A percentile compares a stretch with the other conserved stretches of the same genome.
phyloP scores from a whole-genome alignment of 2,797 vertebrate genomes.

The Rhabdomys pumilio region DNA sequence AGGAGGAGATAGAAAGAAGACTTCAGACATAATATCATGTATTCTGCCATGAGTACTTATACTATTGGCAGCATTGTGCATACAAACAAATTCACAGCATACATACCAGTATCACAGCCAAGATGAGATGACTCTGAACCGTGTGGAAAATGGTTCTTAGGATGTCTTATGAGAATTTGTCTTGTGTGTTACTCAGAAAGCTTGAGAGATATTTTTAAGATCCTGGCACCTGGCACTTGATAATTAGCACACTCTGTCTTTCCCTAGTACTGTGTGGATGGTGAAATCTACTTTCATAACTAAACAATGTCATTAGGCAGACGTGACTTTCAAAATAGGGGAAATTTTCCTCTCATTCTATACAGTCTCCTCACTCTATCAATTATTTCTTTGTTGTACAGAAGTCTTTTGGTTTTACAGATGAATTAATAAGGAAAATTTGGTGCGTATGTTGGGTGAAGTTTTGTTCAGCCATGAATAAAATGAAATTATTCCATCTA shows the following conservation, averaged over 20 bases:
- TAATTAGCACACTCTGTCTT: accelerated
- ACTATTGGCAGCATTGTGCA: not conserved
- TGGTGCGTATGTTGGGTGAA: not conserved
- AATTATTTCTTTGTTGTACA: not conserved
- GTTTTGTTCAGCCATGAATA: not conserved
- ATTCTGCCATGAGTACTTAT: not conserved
- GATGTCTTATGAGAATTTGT: not conserved
- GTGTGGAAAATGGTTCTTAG: not conserved
- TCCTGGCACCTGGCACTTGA: not conserved
- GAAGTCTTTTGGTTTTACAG: not conserved
- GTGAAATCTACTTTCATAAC: not conserved
- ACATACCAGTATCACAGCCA: not conserved
- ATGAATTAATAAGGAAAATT: not conserved
- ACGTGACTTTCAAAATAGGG: not conserved
- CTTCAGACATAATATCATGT: not conserved
- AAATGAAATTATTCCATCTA: not conserved
- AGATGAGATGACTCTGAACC: not conserved
- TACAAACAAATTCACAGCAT: not conserved
- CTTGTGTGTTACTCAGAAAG: not conserved
- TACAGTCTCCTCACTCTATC: not conserved
- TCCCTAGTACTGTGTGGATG: no score
- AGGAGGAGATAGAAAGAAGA: not conserved
- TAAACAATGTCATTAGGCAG: not conserved
- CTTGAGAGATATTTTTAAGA: not conserved
- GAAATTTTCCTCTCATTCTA: not conserved